phyloP scores from a whole-genome alignment of 2,797 vertebrate genomes.

The Eulemur coronatus region DNA sequence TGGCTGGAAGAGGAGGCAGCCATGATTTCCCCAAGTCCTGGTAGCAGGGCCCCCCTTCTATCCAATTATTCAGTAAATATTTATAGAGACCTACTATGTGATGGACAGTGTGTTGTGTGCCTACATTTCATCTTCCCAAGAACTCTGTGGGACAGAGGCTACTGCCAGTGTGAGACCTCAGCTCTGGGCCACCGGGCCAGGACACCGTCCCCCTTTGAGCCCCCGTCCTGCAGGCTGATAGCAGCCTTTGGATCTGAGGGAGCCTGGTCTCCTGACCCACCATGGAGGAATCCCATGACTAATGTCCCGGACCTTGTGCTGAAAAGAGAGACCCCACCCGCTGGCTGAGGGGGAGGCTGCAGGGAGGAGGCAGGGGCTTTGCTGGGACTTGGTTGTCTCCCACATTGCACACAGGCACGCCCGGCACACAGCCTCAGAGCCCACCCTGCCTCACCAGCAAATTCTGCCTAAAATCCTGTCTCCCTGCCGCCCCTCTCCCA shows the following conservation, averaged over 20 bases:
- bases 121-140: neutral
- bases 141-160: neutral
- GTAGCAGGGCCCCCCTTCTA: neutral
- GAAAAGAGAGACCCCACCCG: conserved; percentile 65
- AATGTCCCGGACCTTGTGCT: neutral
- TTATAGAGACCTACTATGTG: neutral
- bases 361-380: neutral
- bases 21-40: neutral
- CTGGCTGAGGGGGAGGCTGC: conserved; percentile 30
- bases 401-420: neutral
- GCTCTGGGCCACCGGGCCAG: neutral
- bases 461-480: neutral
- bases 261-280: neutral
- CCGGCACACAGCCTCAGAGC: neutral
- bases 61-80: neutral
- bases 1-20: neutral
- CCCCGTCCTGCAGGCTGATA: neutral
- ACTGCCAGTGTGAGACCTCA: neutral
- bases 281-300: neutral
- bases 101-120: neutral
- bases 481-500: neutral
- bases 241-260: neutral
- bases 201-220: neutral
- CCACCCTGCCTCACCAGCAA: neutral
- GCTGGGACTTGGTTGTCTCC: neutral